Conservation (phyloP, 1,140 invertebrate species). For the Galendromus occidentalis region DNA sequence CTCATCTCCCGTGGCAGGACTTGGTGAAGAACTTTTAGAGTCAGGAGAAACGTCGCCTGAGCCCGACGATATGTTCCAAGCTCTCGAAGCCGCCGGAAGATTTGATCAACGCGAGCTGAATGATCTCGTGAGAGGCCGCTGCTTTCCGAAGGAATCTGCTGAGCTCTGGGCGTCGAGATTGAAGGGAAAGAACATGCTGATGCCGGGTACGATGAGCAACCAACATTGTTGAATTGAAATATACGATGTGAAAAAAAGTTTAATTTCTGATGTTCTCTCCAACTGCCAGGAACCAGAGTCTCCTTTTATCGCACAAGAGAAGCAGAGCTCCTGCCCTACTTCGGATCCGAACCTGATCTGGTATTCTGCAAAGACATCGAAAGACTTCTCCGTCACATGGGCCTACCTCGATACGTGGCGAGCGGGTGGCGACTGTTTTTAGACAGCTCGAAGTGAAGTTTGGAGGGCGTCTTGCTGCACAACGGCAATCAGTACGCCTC, state of each 20-base stretch:
- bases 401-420: slow-evolving; percentile 11
- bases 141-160: slow-evolving; percentile 3
- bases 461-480: slow-evolving; percentile 26
- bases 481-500: slow-evolving; percentile 24
- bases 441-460: slow-evolving; percentile 22
- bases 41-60: too few relatives aligned
- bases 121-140: background rate
- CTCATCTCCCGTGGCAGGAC: too few relatives aligned
- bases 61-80: too few relatives aligned
- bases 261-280: too few relatives aligned
- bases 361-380: slow-evolving; percentile 9
- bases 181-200: slow-evolving; percentile 9
- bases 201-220: too few relatives aligned
- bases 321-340: background rate
- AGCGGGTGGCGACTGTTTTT: slow-evolving; percentile 24
- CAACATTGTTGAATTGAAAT: too few relatives aligned
- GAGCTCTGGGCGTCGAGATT: background rate
- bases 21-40: too few relatives aligned
- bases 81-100: too few relatives aligned
- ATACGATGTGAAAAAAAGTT: too few relatives aligned
- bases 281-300: slow-evolving; percentile 8
- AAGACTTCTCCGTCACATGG: slow-evolving; percentile 4
- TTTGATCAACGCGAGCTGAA: too few relatives aligned
- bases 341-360: background rate
- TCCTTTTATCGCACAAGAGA: slow-evolving; percentile 11